phyloP scores from a whole-genome alignment of 2,888 invertebrate genomes.

The Pheosia gnoma region DNA sequence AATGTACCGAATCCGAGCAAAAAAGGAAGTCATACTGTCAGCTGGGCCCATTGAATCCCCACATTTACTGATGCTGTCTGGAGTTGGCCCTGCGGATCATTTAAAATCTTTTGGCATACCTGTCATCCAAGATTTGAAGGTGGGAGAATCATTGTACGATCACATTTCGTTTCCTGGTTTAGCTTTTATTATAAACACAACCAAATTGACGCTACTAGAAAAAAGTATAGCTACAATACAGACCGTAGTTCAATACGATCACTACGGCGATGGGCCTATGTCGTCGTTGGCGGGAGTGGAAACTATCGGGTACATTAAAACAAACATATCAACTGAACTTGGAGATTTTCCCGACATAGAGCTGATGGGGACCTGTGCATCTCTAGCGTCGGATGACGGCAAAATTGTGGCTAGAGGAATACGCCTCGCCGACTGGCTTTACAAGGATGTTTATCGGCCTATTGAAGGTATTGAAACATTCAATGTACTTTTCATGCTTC shows the following conservation, averaged over 20 bases:
- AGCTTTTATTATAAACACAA: slow-evolving; percentile 79
- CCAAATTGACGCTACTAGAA: slow-evolving; percentile 59
- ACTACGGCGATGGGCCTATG: slow-evolving; percentile 79
- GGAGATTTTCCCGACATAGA: slow-evolving; percentile 87
- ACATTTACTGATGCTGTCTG: slow-evolving; percentile 88
- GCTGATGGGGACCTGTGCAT: slow-evolving; percentile 83
- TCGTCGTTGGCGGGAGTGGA: slow-evolving; percentile 83
- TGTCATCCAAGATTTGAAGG: slow-evolving; percentile 85
- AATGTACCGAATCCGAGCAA: slow-evolving; percentile 70
- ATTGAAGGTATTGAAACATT: slow-evolving; percentile 75
- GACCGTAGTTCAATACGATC: slow-evolving; percentile 62
- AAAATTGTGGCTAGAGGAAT: slow-evolving; percentile 67
- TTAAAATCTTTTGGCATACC: slow-evolving; percentile 83
- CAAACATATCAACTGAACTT: slow-evolving; percentile 79
- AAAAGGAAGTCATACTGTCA: slow-evolving; percentile 84
- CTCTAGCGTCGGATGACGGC: slow-evolving; percentile 84
- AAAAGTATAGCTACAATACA: slow-evolving; percentile 56
- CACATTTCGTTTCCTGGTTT: slow-evolving; percentile 86
- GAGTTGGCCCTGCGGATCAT: slow-evolving; percentile 86
- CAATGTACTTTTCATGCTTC: slow-evolving; percentile 79
- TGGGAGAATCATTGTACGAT: slow-evolving; percentile 88
- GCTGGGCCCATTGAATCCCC: slow-evolving; percentile 92
- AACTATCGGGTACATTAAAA: slow-evolving; percentile 84
- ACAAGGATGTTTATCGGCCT: slow-evolving; percentile 67
- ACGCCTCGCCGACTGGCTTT: slow-evolving; percentile 68